Base-by-base conservation (phyloP, 2,113 vertebrate species). In the Erinaceus europaeus region DNA sequence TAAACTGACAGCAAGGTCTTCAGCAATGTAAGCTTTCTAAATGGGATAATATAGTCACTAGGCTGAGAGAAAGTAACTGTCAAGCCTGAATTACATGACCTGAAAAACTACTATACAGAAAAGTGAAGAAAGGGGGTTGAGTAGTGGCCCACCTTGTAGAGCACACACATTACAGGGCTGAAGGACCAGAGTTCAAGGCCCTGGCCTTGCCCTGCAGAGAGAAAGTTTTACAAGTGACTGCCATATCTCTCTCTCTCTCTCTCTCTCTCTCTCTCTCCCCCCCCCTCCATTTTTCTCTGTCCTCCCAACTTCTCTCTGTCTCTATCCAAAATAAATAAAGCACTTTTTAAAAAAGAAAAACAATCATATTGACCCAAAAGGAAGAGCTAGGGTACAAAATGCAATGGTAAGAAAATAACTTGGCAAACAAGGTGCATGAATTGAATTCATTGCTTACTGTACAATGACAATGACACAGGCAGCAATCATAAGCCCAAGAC, bases 321-420 rank as follows among this genome's bases (percentile, higher is more conserved):
- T n/a, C n/a, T 77, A 80, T 90, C 65, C 65, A 82, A n/a, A 23
- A 57, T 27, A 57, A 27, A 27, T 57, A 91, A 81, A 76, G 21
- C 77, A 78, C n/a, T n/a, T 25, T 65, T 23, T 48, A 53, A 80
- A 72, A n/a, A 71, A 71, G 52, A 53, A 23, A 61, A 89, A 67
- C 25, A 88, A 38, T 29, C 23, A 38, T 32, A 34, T 1, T 78
- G 64, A 90, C 59, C 12, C 6, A 34, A 36, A 12, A n/a, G 38
- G 34, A 74, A 81, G 29, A 5, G 87, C 72, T 38, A 61, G 15
- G 40, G 91, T 23, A 53, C 32, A 91, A 75, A 23, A 69, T 42
- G 53, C 10, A 78, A 84, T 6, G 25, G 14, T 72, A 53, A 93
- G 17, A 90, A 90, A 75, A 91, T 79, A 42, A 88, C 74, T 74